Evolutionary conservation across 1,140 invertebrate species (phyloP).

Genomic region (Arctopsyche grandis): DNA sequence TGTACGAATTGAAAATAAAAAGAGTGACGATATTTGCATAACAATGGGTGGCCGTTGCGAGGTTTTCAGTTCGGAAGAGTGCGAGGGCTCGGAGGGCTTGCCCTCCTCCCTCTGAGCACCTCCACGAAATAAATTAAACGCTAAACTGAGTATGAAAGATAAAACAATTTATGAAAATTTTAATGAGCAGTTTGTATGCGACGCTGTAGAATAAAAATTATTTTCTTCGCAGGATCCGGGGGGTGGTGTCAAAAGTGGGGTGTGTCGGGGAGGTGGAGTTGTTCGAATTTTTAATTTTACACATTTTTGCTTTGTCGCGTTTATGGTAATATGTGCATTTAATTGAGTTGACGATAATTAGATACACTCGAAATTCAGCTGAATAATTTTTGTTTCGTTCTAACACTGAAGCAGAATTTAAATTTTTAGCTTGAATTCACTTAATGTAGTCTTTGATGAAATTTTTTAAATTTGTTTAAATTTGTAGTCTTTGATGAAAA

Average conservation of each 20-base stretch:
- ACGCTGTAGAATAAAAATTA: constrained; percentile 39
- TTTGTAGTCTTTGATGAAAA: too few species aligned
- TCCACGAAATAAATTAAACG: constrained; percentile 41
- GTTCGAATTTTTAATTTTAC: not conserved
- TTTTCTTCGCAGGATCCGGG: not conserved
- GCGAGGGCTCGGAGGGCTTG: not conserved
- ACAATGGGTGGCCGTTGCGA: constrained; percentile 17
- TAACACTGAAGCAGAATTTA: too few species aligned
- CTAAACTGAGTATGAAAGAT: constrained; percentile 46
- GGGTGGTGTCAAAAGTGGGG: not conserved
- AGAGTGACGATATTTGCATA: constrained; percentile 38
- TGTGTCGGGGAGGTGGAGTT: not conserved
- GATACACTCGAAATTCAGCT: too few species aligned
- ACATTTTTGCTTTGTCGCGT: not conserved
- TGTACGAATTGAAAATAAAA: constrained; percentile 31
- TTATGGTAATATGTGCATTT: too few species aligned
- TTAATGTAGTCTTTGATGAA: too few species aligned
- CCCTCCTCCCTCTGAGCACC: not conserved
- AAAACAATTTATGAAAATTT: constrained; percentile 47
- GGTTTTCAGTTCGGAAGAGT: not conserved
- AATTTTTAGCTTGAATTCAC: too few species aligned
- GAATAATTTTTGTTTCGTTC: too few species aligned
- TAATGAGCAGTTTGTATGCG: constrained; percentile 44
- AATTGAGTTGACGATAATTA: too few species aligned
- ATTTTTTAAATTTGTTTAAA: too few species aligned